These are phyloP conservation scores for Pterostichus niger DNA, from an alignment of 2,888 invertebrate species.

Conservation along the genomic window DNA sequence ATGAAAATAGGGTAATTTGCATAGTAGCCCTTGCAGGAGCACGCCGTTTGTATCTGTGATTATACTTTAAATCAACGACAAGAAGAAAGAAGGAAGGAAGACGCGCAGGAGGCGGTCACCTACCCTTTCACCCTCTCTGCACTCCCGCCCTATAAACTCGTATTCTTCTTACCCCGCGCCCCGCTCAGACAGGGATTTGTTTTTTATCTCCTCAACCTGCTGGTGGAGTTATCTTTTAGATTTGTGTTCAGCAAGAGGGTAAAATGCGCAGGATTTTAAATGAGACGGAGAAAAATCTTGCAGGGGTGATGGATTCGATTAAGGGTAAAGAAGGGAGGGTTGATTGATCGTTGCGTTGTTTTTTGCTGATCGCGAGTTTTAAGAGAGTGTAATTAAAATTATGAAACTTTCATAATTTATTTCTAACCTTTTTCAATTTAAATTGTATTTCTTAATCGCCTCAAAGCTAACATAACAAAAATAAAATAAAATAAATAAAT, in stretches of 20 bases:
- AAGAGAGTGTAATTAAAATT: conserved; percentile 5
- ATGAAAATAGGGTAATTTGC: conserved; percentile 66
- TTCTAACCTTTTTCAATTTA: neutral
- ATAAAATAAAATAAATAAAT: no score
- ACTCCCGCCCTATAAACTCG: neutral
- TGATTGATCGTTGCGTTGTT: conserved; percentile 21
- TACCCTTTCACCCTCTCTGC: conserved; percentile 13
- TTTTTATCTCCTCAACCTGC: conserved; percentile 61
- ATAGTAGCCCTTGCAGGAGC: conserved; percentile 56
- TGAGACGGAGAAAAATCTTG: neutral
- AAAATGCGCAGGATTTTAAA: neutral
- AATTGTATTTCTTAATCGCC: no score
- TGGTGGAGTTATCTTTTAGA: conserved; percentile 50
- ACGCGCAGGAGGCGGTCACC: conserved; percentile 34
- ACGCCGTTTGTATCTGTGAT: conserved; percentile 65
- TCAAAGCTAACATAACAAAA: no score
- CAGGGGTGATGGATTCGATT: conserved; percentile 3
- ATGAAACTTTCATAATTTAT: neutral
- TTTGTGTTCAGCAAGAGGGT: neutral
- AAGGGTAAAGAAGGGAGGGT: neutral
- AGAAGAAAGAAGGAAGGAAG: conserved; percentile 55
- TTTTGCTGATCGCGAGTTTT: conserved; percentile 3
- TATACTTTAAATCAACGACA: conserved; percentile 67
- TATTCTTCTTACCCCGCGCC: neutral
- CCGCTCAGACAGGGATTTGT: conserved; percentile 33